Evolutionary conservation across 2,888 invertebrate species (phyloP).

Genomic region (Conops quadrifasciatus): DNA sequence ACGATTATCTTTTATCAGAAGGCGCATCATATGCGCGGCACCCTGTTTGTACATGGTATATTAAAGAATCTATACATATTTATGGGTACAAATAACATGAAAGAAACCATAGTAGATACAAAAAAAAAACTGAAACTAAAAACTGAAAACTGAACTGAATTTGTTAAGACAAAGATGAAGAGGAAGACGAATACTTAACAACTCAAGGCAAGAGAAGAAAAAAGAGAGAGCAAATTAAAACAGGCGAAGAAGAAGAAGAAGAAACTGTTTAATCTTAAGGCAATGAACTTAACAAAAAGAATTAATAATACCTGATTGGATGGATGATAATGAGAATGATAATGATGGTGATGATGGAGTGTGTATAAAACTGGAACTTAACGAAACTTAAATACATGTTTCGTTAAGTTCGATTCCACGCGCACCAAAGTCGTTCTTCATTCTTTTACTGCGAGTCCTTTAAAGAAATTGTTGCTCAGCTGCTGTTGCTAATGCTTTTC

Average conservation of each 20-base stretch:
- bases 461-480: neutral
- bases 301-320: neutral
- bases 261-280: constrained; percentile 39
- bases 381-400: neutral
- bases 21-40: too few species aligned
- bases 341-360: neutral
- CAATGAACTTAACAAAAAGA: constrained; percentile 40
- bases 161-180: constrained; percentile 32
- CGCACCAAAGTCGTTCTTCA: neutral
- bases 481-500: neutral
- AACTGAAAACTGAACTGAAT: constrained; percentile 30
- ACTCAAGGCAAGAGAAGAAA: too few species aligned
- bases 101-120: neutral
- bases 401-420: neutral
- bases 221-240: constrained; percentile 20
- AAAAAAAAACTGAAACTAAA: neutral
- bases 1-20: too few species aligned
- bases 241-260: constrained; percentile 21
- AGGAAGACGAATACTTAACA: too few species aligned
- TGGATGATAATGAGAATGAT: neutral
- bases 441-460: constrained; percentile 1
- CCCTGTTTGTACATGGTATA: too few species aligned
- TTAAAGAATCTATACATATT: too few species aligned
- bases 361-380: neutral
- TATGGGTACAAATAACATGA: too few species aligned